Evolutionary conservation across 2,888 invertebrate genomes (phyloP), one percentile per base, ranked within the genome.

Genomic region (Erynnis tages): DNA sequence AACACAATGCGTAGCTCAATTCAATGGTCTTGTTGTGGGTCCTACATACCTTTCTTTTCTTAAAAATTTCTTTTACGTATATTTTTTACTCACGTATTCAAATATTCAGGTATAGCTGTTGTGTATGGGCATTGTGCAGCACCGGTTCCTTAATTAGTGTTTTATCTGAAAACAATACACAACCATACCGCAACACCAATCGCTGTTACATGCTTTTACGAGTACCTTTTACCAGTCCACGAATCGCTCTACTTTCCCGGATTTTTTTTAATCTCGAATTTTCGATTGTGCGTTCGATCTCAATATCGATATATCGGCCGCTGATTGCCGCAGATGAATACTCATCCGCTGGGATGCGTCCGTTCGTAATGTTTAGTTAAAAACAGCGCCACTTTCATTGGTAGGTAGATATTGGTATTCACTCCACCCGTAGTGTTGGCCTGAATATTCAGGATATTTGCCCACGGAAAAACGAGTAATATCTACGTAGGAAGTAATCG

Each of bases 391-490:
- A 44, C 30, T 56, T 56, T 50, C 37, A 34, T 40, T 46, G 30
- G 45, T n/a, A n/a, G n/a, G n/a, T n/a, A n/a, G n/a, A n/a, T 35
- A 41, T 30, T 41, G 34, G 17, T 53, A 41, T 56, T 54, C 47
- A 54, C 35, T 8, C 16, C 37, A 34, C 34, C 14, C 10, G 14
- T 10, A 19, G 19, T 5, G 2, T 16, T 17, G 35, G 34, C 10
- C 7, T 13, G 10, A 37, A 11, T 14, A 25, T 37, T 40, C 44
- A 37, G 56, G 52, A 56, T 56, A 56, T 56, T 56, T 34, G 30
- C 41, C 41, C 40, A 45, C 53, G 41, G 53, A 44, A 46, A 55
- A 48, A 49, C 44, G 48, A n/a, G n/a, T n/a, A n/a, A n/a, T n/a
- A n/a, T n/a, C n/a, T n/a, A n/a, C n/a, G n/a, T n/a, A n/a, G n/a